Base-by-base conservation (phyloP, 1,140 invertebrate genomes). In the Parasteatoda tepidariorum region DNA sequence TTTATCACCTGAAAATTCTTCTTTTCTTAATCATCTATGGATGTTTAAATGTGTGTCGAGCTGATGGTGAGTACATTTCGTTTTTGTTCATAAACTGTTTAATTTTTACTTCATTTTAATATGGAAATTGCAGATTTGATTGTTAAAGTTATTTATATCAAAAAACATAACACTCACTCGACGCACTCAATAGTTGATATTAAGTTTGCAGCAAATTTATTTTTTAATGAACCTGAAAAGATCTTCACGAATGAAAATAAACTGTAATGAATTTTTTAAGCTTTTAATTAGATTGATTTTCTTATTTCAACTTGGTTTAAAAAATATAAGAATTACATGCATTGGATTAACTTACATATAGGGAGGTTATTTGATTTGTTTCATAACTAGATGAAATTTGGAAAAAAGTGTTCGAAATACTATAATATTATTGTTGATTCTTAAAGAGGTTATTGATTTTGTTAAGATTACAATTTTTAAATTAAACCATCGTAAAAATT, bases 11-110 rank as follows among this genome's bases (percentile, higher is more conserved):
- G 38, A 79, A 68, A 48, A 68, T 61, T 79, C 64, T 28, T 70
- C 78, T 82, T 68, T 57, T 82, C 66, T 70, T 82, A 28, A 30
- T 82, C 62, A 28, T 82, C 66, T 82, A 41, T 82, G 55, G 67
- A 31, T 70, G 66, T 82, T 82, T 82, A 70, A 33, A 82, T 82
- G 34, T 70, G 59, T 70, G 66, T 62, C 31, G 41, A 22, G 34
- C 78, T 18, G 78, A 82, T 31, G 78, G 78, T 82, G 38, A 82
- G 78, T 82, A 38, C 41, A 15, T 26, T 1, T 2, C 26, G 7
- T 2, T 28, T 66, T 66, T 66, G 1, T 3, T 66, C 26, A 13
- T 18, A 2, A 66, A n/a, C 15, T 9, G 2, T n/a, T 15, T 64
- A 18, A 30, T 64, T 64, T 64, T 64, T 64, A 64, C 6, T 30